Base-by-base conservation (phyloP, 2,888 invertebrate genomes). In the Synanthedon vespiformis region DNA sequence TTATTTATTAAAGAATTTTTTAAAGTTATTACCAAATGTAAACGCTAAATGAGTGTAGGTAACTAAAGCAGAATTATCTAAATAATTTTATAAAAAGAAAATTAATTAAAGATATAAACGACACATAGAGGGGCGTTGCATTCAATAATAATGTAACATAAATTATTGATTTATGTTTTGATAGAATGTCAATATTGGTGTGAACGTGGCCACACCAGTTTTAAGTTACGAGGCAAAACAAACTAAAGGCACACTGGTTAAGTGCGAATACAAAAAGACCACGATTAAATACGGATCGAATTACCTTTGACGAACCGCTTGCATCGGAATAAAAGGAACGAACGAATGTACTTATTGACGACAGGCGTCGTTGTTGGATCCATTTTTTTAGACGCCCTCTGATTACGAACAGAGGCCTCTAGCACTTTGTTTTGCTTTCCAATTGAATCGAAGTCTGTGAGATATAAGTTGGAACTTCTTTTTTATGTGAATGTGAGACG, bases 201-300 rank as follows among this genome's bases (percentile, higher is more conserved):
- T 4, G 44, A n/a, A 44, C 44, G 12, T 44, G 0, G 0, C 13
- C 13, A 13, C 44, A 13, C 13, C 44, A 66, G 81, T 80, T 68
- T 87, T 71, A 70, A 67, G 74, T 87, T 85, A 83, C 85, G 58
- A 68, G 44, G 44, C 71, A 77, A 82, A 80, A 75, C 74, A 79
- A 44, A 44, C 44, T 55, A 53, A 41, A 83, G 78, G 84, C 80
- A 74, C 79, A 81, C 70, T 72, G 63, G 75, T 79, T 44, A 79
- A 85, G 86, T 84, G 84, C 80, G 77, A 85, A 82, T 77, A 83
- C 78, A 86, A 87, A 85, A 84, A 73, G 77, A 34, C 78, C 74
- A 78, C 73, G 73, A 75, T 71, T 61, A 63, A 61, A 62, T 64
- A 61, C 65, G 70, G 79, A 82, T 86, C 81, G 72, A 80, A 83